Conservation (phyloP, 2,888 invertebrate species). For the Adineta ricciae region DNA sequence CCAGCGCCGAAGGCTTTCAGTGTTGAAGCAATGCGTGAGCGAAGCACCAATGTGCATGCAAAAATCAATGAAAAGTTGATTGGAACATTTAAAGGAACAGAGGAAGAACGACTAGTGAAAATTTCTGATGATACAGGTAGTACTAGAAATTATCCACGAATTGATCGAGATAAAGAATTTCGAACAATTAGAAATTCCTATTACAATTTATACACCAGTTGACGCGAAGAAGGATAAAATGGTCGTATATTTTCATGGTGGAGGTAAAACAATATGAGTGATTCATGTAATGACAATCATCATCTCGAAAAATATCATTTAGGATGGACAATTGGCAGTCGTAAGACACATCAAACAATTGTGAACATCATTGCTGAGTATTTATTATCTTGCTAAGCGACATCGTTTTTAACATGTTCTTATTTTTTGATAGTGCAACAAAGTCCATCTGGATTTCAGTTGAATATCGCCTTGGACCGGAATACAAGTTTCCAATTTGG, state of each 20-base stretch:
- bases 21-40: not conserved
- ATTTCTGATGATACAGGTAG: not conserved
- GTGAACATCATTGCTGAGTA: constrained; percentile 11
- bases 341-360: constrained; percentile 18
- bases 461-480: constrained; percentile 43
- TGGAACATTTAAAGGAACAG: not conserved
- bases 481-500: constrained; percentile 42
- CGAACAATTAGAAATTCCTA: not conserved
- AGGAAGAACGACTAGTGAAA: not conserved
- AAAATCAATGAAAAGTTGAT: not conserved
- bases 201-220: constrained; percentile 10
- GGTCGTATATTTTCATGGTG: constrained; percentile 10
- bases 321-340: not conserved
- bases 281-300: too few species aligned
- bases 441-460: constrained; percentile 43
- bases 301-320: too few species aligned
- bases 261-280: not conserved
- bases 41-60: not conserved
- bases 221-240: not conserved
- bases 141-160: not conserved
- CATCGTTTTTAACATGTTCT: not conserved
- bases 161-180: not conserved
- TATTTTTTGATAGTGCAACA: constrained; percentile 28
- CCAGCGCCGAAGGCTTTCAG: not conserved
- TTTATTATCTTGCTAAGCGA: not conserved